Evolutionary conservation across 92 coral and sea anemone species (phyloP), one percentile per base, ranked within the genome.

Genomic region (Epizoanthus illoricatus): DNA sequence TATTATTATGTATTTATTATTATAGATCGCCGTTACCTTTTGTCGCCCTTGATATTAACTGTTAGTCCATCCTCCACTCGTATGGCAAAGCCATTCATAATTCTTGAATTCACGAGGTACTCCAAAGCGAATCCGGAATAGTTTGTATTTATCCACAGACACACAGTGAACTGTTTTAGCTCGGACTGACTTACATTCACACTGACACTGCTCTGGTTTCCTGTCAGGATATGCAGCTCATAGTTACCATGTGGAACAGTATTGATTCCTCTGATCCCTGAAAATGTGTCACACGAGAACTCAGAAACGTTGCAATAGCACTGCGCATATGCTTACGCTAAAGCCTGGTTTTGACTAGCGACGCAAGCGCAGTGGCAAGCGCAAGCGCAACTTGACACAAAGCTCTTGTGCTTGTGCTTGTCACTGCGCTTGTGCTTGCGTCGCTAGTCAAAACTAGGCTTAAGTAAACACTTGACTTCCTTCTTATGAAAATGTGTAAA

Each of bases 61-160:
- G 24, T 45, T 33, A 71, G 49, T 12, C 47, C 39, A 42, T 71
- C 57, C 58, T 56, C 23, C 18, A 45, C 16, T 71, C 15, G 75
- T 33, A 71, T 21, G 16, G 4, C 57, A 71, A 71, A 71, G 36
- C 57, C 57, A 16, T 43, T n/a, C n/a, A n/a, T n/a, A n/a, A n/a
- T 71, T 71, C 75, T 58, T 10, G 75, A 69, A 18, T 71, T 45
- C 4, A 19, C 33, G 49, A 3, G 4, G 75, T 71, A 71, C 75
- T 41, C 57, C 24, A 71, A 6, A 71, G 17, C 36, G 20, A 71
- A 71, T 13, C 57, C 57, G 7, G 75, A 71, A 43, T 71, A 17
- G 75, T 71, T 71, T 71, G 57, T 71, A n/a, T 5, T 45, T 56
- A 71, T 45, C 75, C 75, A 71, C 7, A 71, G 57, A 8, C 59